Conservation (phyloP, 2,888 invertebrate genomes). For the Podotricha telesiphe region DNA sequence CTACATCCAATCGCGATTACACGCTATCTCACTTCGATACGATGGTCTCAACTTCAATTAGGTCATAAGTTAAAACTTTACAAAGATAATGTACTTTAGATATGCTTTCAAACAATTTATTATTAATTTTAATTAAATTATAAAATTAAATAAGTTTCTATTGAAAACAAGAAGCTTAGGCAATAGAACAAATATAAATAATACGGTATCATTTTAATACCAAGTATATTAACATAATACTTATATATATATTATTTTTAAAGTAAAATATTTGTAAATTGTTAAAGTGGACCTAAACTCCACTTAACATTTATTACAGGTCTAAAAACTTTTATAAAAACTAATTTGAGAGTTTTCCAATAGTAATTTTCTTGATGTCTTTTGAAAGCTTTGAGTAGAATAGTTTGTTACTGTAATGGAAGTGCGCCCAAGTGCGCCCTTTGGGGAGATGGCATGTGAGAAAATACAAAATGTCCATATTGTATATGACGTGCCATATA, state of each 20-base stretch:
- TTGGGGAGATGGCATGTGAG: constrained; percentile 29
- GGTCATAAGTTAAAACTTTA: too few species aligned
- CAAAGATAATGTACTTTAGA: too few species aligned
- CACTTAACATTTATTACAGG: neutral
- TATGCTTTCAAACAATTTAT: too few species aligned
- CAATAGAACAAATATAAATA: too few species aligned
- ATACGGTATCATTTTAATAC: too few species aligned
- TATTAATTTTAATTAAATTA: too few species aligned
- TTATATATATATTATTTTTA: neutral
- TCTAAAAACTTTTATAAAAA: constrained; percentile 30
- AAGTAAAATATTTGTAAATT: neutral
- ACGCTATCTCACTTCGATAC: too few species aligned
- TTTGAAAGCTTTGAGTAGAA: constrained; percentile 38
- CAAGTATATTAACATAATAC: too few species aligned
- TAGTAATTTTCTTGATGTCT: constrained; percentile 42
- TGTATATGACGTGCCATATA: constrained; percentile 2
- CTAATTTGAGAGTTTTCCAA: constrained; percentile 37
- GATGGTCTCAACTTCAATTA: too few species aligned
- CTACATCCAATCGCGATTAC: too few species aligned
- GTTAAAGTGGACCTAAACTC: constrained; percentile 2
- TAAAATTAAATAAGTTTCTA: too few species aligned
- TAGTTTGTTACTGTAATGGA: constrained; percentile 42
- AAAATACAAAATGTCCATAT: constrained; percentile 25
- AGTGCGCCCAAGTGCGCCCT: constrained; percentile 31
- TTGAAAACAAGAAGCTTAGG: too few species aligned